phyloP scores from a whole-genome alignment of 2,113 vertebrate species.

The Cervus canadensis region DNA sequence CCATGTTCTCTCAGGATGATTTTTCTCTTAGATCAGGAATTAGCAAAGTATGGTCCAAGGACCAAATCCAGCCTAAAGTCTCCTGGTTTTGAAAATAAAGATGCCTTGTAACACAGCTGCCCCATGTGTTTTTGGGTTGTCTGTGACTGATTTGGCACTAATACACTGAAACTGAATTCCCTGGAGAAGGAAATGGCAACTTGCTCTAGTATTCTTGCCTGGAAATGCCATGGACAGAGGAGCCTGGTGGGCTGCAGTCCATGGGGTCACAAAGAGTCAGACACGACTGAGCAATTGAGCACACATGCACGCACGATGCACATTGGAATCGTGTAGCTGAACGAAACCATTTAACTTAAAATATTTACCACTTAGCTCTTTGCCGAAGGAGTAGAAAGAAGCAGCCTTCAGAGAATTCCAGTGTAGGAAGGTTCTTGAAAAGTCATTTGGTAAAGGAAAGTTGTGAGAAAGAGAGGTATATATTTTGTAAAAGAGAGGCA shows the following conservation, averaged over 20 bases:
- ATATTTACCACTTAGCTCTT: background rate
- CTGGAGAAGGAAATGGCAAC: background rate
- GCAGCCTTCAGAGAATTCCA: background rate
- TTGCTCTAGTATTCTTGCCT: background rate
- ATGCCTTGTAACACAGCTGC: background rate
- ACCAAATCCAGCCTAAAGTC: background rate
- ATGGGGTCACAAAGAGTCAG: background rate
- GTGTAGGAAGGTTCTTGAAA: background rate
- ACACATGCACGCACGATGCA: accelerated
- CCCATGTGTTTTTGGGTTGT: background rate
- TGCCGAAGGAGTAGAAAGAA: background rate
- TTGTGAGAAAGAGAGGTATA: background rate
- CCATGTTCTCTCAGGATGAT: background rate
- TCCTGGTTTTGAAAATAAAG: background rate
- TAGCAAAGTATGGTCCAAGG: background rate
- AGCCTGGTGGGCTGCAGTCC: background rate
- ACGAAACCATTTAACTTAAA: background rate
- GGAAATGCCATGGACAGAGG: background rate
- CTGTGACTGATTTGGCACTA: background rate
- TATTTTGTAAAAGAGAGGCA: background rate
- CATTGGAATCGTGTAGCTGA: background rate
- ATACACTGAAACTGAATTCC: background rate
- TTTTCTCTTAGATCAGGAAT: background rate
- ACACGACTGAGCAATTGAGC: background rate
- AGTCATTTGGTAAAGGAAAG: background rate